Evolutionary conservation across 2,888 invertebrate genomes (phyloP).

Genomic region (Leptinotarsa rubiginosa): DNA sequence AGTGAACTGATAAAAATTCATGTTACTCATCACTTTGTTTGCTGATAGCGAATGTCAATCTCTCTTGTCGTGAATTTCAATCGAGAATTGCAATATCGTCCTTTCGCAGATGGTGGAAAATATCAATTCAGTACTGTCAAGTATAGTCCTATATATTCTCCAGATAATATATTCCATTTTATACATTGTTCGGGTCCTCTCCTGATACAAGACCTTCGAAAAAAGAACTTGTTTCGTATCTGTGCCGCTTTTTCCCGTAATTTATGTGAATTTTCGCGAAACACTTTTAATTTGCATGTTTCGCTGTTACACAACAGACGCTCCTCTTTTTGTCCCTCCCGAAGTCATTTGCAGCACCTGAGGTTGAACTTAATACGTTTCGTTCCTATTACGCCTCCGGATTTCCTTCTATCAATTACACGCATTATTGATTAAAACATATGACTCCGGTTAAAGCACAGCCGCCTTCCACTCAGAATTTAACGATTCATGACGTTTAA

Average conservation of each 20-base stretch:
- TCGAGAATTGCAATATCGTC: background rate
- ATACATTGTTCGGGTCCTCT: constrained; percentile 12
- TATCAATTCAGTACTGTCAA: constrained; percentile 24
- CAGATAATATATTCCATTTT: constrained; percentile 12
- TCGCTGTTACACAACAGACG: constrained; percentile 21
- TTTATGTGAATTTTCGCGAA: constrained; percentile 37
- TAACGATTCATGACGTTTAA: constrained; percentile 51
- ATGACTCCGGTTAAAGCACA: constrained; percentile 47
- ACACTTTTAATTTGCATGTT: constrained; percentile 39
- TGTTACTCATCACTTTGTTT: background rate
- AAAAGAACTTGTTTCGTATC: constrained; percentile 19
- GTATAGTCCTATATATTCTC: constrained; percentile 5
- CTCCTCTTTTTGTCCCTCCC: constrained; percentile 18
- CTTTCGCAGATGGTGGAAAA: constrained; percentile 10
- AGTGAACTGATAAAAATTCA: background rate
- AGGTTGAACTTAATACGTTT: constrained; percentile 35
- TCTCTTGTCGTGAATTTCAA: background rate
- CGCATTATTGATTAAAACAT: constrained; percentile 56
- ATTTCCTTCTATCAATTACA: constrained; percentile 52
- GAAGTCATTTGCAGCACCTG: constrained; percentile 32
- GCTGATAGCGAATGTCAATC: background rate
- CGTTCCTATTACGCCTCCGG: constrained; percentile 29
- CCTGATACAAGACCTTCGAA: constrained; percentile 20
- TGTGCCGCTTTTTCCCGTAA: constrained; percentile 23
- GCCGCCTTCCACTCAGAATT: constrained; percentile 42